These are phyloP conservation scores for Noctua pronuba DNA, from an alignment of 2,888 invertebrate genomes.

Conservation along the genomic window DNA sequence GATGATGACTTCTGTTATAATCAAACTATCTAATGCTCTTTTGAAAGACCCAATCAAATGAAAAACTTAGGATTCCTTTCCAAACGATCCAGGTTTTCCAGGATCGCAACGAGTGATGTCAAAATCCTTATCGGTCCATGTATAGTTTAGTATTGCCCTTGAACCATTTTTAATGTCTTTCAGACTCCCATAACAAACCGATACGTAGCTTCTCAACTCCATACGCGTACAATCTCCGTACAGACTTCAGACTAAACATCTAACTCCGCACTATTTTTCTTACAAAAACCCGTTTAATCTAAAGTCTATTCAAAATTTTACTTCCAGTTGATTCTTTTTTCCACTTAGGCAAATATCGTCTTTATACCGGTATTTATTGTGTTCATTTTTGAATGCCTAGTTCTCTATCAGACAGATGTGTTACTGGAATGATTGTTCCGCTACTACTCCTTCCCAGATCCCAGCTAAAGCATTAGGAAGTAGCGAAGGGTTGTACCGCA, in stretches of 20 bases:
- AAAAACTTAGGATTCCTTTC: neutral
- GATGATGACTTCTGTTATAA: neutral
- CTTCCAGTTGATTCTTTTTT: neutral
- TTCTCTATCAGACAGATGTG: too few species aligned
- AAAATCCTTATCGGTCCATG: neutral
- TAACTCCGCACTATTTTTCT: slow-evolving; percentile 32
- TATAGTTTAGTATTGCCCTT: neutral
- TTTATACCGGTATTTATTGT: neutral
- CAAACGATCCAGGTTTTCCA: neutral
- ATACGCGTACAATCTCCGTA: slow-evolving; percentile 27
- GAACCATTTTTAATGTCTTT: neutral
- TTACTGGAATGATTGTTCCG: neutral
- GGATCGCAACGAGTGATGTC: too few species aligned
- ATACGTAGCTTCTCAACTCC: slow-evolving; percentile 35
- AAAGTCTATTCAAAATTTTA: neutral
- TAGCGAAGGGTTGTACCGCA: neutral
- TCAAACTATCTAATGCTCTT: too few species aligned
- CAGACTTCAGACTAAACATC: slow-evolving; percentile 50
- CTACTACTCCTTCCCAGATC: too few species aligned
- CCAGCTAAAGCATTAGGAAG: neutral
- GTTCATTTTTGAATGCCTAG: neutral
- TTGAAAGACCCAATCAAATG: too few species aligned
- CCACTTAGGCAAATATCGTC: neutral
- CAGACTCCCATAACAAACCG: slow-evolving; percentile 14
- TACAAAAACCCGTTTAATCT: slow-evolving; percentile 29